A percentile compares a stretch with the other conserved stretches of the same genome.
Evolutionary conservation across 30 jellyfish, hydroid and myxozoan genomes (phyloP).

Genomic region (Turritopsis rubra): DNA sequence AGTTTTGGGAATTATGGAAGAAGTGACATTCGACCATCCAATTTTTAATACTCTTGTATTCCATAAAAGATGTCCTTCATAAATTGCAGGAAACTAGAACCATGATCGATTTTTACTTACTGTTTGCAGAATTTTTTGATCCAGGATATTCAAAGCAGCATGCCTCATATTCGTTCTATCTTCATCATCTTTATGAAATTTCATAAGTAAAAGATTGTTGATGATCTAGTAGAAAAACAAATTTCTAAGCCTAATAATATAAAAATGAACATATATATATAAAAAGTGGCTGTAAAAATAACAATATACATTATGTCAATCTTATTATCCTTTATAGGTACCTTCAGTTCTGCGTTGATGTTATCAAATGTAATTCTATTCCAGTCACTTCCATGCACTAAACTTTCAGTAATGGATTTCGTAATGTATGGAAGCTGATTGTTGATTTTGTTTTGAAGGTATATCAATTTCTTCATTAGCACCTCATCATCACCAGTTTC

Average conservation of each 20-base stretch:
- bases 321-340: too few relatives aligned
- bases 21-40: too few relatives aligned
- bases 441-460: not conserved
- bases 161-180: not conserved
- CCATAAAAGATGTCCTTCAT: too few relatives aligned
- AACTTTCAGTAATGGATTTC: not conserved
- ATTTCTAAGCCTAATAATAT: too few relatives aligned
- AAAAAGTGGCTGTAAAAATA: too few relatives aligned
- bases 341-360: not conserved
- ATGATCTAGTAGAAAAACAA: not conserved
- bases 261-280: too few relatives aligned
- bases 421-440: not conserved
- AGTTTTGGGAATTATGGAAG: too few relatives aligned
- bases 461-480: not conserved
- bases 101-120: too few relatives aligned
- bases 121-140: not conserved
- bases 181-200: not conserved
- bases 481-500: not conserved
- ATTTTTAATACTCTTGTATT: too few relatives aligned
- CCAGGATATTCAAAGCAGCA: not conserved
- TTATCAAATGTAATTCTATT: too few relatives aligned
- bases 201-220: not conserved
- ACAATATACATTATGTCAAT: too few relatives aligned
- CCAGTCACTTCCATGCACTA: not conserved
- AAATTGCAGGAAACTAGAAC: too few relatives aligned